Evolutionary conservation across 2,113 vertebrate species (phyloP).

Genomic region (Barnardius zonarius): DNA sequence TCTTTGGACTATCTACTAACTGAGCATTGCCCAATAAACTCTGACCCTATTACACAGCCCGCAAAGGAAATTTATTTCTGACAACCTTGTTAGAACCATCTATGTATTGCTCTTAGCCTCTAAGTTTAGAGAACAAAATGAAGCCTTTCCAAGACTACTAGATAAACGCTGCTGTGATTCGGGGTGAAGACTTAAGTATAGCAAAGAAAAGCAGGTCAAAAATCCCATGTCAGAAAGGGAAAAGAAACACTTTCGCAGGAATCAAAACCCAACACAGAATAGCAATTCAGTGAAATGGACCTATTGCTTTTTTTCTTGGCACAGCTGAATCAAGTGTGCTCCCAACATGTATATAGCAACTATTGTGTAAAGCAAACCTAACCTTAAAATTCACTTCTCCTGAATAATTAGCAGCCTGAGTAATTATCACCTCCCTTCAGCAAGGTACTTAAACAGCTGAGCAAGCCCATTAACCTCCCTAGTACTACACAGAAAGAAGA

Average conservation of each 20-base stretch:
- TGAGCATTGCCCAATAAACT: slow-evolving; percentile 31
- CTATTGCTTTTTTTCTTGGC: slow-evolving; percentile 14
- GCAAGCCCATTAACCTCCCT: slow-evolving; percentile 1
- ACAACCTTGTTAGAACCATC: not conserved
- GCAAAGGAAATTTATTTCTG: slow-evolving; percentile 5
- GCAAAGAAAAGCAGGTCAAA: not conserved
- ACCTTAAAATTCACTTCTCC: slow-evolving; percentile 25
- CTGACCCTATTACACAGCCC: not conserved
- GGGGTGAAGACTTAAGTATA: not conserved
- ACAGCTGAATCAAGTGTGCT: not conserved
- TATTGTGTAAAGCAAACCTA: not conserved
- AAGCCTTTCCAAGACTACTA: not conserved
- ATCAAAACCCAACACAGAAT: not conserved
- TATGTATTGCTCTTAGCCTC: not conserved
- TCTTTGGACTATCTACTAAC: not conserved
- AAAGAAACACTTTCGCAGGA: not conserved
- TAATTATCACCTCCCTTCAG: slow-evolving; percentile 12
- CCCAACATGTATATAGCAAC: not conserved
- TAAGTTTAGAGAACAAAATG: not conserved
- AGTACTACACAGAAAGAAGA: not conserved
- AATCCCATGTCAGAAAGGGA: not conserved
- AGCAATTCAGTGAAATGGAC: not conserved
- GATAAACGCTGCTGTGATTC: not conserved
- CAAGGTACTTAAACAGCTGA: slow-evolving; percentile 13
- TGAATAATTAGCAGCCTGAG: slow-evolving; percentile 35